phyloP scores from a whole-genome alignment of 1,140 invertebrate genomes.

The Heliothis subflexa region DNA sequence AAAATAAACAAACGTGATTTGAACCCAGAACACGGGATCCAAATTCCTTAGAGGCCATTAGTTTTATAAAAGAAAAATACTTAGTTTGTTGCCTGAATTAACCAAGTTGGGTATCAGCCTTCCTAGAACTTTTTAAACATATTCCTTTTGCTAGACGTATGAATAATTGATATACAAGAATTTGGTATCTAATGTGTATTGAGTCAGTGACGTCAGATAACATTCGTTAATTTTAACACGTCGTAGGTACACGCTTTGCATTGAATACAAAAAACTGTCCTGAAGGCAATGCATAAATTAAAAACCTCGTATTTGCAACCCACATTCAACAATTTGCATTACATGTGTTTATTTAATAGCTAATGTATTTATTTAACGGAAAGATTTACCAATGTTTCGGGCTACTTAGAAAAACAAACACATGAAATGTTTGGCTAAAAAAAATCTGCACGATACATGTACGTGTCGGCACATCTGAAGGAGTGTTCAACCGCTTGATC shows the following conservation, averaged over 20 bases:
- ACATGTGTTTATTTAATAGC: constrained; percentile 15
- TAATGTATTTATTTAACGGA: constrained; percentile 39
- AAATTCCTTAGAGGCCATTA: constrained; percentile 18
- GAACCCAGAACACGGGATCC: constrained; percentile 6
- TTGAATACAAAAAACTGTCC: constrained; percentile 13
- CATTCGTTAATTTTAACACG: constrained; percentile 17
- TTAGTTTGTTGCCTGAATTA: constrained; percentile 13
- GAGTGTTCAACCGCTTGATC: constrained; percentile 26
- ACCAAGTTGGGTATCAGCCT: constrained; percentile 8
- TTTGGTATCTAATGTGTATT: background rate
- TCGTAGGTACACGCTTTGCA: background rate
- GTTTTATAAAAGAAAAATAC: constrained; percentile 25
- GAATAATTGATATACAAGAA: background rate
- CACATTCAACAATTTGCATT: constrained; percentile 4
- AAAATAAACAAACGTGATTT: constrained; percentile 50
- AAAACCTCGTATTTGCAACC: constrained; percentile 5
- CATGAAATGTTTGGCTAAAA: constrained; percentile 40
- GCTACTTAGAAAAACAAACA: constrained; percentile 48
- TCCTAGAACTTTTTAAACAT: constrained; percentile 28
- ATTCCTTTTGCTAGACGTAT: constrained; percentile 27
- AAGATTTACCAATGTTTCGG: constrained; percentile 19
- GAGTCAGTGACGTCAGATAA: constrained; percentile 15
- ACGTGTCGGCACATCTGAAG: constrained; percentile 24
- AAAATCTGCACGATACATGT: constrained; percentile 32
- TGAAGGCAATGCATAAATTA: constrained; percentile 7